Base-by-base conservation (phyloP, 2,797 vertebrate species). In the Lagocephalus sceleratus region DNA sequence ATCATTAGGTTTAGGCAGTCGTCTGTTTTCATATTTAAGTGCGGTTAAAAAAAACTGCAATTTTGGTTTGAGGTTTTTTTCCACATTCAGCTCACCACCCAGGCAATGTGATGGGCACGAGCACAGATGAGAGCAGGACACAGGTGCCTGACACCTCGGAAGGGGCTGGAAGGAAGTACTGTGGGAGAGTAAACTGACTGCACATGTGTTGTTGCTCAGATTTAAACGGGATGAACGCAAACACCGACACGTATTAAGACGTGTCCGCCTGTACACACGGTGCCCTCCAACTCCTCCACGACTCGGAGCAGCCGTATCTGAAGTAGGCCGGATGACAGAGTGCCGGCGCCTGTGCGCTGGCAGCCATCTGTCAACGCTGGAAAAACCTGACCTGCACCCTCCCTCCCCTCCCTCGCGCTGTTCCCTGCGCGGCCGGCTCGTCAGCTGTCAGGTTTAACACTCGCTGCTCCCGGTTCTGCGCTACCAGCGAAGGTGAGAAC, bases 301-400 rank as follows among this genome's bases (percentile, higher is more conserved):
- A 71, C 67, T 71, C 66, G 20, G 51, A 8, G 1, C 41, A 16
- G 32, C 1, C 26, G 48, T 66, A 78, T 82, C 73, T 68, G 65
- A 57, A 59, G 53, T 40, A 41, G 50, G 59, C 64, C 50, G 48
- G 54, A 57, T 54, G 71, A 75, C 64, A 74, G 63, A 68, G 63
- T 21, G 1, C 35, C 20, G 46, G 68, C 57, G 65, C 72, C 70
- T 72, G 66, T 70, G 75, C 54, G 32, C 61, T 52, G 41, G 40
- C 60, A 22, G 29, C 51, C 52, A 59, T 73, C 71, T 76, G 73
- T 80, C 78, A 81, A 45, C 71, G 60, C 61, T 2, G 76, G 83
- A 85, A 87, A 83, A 82, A 73, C 9, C 57, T 79, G 82, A 84
- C 76, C 84, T 71, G 15, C 41, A 60, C 49, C 48, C 45, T 52